phyloP scores from a whole-genome alignment of 1,140 invertebrate species.

The Lepidotrigona ventralis region DNA sequence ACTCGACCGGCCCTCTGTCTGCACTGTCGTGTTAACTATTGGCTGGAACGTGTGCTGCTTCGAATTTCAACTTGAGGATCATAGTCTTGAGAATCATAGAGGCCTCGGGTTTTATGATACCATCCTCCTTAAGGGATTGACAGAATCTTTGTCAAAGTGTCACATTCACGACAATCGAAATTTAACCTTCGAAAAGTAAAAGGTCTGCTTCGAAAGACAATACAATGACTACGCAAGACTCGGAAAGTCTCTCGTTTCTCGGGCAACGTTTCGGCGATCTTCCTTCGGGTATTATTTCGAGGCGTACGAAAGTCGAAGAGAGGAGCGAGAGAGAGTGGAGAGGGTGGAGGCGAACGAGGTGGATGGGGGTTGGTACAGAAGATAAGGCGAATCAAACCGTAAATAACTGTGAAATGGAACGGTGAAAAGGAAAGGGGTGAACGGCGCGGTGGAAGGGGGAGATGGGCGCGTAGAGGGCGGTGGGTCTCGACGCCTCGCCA shows the following conservation, averaged over 20 bases:
- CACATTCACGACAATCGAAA: too few relatives aligned
- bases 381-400: conserved; percentile 81
- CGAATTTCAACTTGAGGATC: neutral
- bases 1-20: neutral
- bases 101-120: too few relatives aligned
- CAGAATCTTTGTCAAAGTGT: too few relatives aligned
- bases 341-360: conserved; percentile 54
- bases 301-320: conserved; percentile 60
- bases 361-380: conserved; percentile 61
- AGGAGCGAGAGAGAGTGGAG: conserved; percentile 60
- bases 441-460: conserved; percentile 22
- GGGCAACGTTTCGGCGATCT: conserved; percentile 41
- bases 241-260: conserved; percentile 12
- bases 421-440: conserved; percentile 70
- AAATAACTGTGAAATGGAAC: conserved; percentile 79
- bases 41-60: neutral
- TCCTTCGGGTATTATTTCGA: conserved; percentile 53
- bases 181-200: too few relatives aligned
- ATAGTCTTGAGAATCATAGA: too few relatives aligned
- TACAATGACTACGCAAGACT: too few relatives aligned
- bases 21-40: neutral
- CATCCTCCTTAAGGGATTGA: too few relatives aligned
- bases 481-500: conserved; percentile 74
- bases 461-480: conserved; percentile 47
- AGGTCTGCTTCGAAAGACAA: too few relatives aligned